phyloP scores from a whole-genome alignment of 2,113 vertebrate genomes.

The Vulpes lagopus region DNA sequence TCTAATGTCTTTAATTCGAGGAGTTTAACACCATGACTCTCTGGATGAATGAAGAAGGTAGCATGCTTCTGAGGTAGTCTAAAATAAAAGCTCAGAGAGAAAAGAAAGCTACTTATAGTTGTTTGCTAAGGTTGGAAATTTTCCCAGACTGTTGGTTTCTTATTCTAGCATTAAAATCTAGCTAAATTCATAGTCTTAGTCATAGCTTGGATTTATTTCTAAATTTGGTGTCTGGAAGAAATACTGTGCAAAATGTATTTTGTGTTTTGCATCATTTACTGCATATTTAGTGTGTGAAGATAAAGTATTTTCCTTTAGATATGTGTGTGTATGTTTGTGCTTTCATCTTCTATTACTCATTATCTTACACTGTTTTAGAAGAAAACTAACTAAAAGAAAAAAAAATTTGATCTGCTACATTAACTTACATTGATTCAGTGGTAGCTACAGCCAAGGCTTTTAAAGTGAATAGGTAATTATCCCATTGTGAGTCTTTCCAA shows the following conservation, averaged over 20 bases:
- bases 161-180: constrained; percentile 62
- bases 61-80: neutral
- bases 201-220: constrained; percentile 58
- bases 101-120: neutral
- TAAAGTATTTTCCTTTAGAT: constrained; percentile 44
- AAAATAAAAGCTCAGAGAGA: neutral
- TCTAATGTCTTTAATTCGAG: constrained; percentile 55
- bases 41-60: constrained; percentile 19
- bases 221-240: constrained; percentile 20
- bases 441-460: constrained; percentile 32
- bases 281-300: constrained; percentile 45
- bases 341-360: constrained; percentile 56
- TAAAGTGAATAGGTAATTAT: constrained; percentile 60
- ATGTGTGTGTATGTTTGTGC: neutral
- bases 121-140: constrained; percentile 57
- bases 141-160: neutral
- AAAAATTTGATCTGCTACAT: constrained; percentile 53
- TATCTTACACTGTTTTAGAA: constrained; percentile 56
- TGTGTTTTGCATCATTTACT: constrained; percentile 71
- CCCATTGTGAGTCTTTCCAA: neutral
- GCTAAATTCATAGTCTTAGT: constrained; percentile 44
- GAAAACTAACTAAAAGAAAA: constrained; percentile 45
- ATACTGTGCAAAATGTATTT: constrained; percentile 48
- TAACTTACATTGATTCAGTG: constrained; percentile 65
- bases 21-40: neutral